These are phyloP conservation scores for Gymnopithys bicolor DNA, from an alignment of 2,797 vertebrate species.

Conservation along the genomic window DNA sequence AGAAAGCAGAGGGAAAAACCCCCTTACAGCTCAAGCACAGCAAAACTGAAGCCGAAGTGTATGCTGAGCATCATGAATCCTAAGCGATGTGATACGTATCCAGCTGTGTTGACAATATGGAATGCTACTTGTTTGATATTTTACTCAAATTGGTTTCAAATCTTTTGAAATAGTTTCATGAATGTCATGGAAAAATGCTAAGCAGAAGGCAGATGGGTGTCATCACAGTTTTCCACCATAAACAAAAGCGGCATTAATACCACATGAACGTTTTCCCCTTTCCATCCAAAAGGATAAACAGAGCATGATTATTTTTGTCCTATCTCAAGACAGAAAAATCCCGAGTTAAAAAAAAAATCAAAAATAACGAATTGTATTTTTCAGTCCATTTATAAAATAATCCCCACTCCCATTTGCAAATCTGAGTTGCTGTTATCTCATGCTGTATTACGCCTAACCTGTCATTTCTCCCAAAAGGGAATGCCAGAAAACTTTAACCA, in stretches of 20 bases:
- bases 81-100: neutral
- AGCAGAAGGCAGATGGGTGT: conserved; percentile 55
- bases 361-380: accelerated
- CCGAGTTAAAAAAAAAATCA: neutral
- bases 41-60: neutral
- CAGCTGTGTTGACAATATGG: conserved; percentile 56
- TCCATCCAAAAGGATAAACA: conserved; percentile 37
- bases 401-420: neutral
- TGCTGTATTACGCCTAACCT: neutral
- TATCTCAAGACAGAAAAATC: neutral
- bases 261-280: neutral
- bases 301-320: conserved; percentile 23
- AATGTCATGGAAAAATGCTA: conserved; percentile 41
- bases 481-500: neutral
- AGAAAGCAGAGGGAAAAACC: neutral
- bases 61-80: neutral
- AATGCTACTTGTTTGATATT: conserved; percentile 47
- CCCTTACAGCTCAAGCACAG: neutral
- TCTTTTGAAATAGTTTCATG: conserved; percentile 36
- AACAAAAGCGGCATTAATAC: conserved; percentile 65
- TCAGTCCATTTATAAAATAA: neutral
- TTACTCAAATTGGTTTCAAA: neutral
- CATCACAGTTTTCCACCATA: conserved; percentile 36
- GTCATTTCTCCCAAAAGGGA: neutral
- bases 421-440: neutral